Evolutionary conservation across 2,888 invertebrate species (phyloP).

Genomic region (Agriopis marginaria): DNA sequence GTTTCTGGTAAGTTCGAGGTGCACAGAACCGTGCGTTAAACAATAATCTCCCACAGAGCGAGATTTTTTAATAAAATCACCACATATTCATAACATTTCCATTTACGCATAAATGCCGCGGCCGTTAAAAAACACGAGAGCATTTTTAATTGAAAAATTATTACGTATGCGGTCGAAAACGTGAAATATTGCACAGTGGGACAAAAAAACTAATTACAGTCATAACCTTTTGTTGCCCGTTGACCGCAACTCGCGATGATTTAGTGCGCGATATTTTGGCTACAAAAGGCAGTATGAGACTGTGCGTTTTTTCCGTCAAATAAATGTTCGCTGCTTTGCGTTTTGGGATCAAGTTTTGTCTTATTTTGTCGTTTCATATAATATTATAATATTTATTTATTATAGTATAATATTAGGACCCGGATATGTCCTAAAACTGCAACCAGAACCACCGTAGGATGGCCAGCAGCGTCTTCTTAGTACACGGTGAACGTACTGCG

Average conservation of each 20-base stretch:
- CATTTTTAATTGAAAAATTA: conserved; percentile 73
- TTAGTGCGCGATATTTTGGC: conserved; percentile 64
- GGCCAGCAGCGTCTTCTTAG: too few relatives aligned
- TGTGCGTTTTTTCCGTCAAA: conserved; percentile 44
- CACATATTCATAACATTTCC: conserved; percentile 27
- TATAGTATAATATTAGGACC: too few relatives aligned
- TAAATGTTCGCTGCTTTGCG: conserved; percentile 39
- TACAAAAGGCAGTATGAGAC: conserved; percentile 38
- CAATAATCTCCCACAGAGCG: background rate
- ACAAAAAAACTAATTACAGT: conserved; percentile 75
- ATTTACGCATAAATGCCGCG: conserved; percentile 36
- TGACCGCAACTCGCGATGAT: conserved; percentile 56
- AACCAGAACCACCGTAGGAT: too few relatives aligned
- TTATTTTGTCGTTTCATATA: background rate
- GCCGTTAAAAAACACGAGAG: conserved; percentile 55
- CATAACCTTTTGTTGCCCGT: conserved; percentile 64
- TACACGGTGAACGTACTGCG: too few relatives aligned
- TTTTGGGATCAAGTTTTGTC: background rate
- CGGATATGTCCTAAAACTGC: too few relatives aligned
- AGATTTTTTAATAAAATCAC: conserved; percentile 11
- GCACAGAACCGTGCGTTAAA: conserved; percentile 9
- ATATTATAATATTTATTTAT: too few relatives aligned
- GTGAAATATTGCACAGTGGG: conserved; percentile 71
- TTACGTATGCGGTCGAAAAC: conserved; percentile 68
- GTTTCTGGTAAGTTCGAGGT: conserved; percentile 39